Percentiles rank a stretch among this genome's conserved stretches.
These are phyloP conservation scores for Heteronetta atricapilla DNA, from an alignment of 2,113 vertebrate genomes.

Conservation along the genomic window DNA sequence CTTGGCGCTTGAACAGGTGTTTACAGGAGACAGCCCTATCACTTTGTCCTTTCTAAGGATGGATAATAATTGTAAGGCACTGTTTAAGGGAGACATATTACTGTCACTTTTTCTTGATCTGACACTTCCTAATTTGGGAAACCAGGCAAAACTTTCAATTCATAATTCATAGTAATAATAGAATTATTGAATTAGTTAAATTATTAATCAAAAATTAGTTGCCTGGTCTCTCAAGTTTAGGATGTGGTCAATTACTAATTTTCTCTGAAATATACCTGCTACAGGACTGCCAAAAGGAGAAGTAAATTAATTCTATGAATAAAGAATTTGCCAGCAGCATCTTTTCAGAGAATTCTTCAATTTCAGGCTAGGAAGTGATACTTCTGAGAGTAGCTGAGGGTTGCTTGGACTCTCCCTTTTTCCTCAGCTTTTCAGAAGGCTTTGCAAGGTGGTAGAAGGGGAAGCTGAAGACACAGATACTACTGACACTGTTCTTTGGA, in stretches of 20 bases:
- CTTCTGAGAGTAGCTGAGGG: not conserved
- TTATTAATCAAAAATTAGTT: not conserved
- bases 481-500: not conserved
- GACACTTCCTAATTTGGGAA: not conserved
- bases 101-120: not conserved
- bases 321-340: not conserved
- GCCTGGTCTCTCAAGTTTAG: not conserved
- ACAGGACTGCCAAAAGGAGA: not conserved
- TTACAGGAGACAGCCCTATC: not conserved
- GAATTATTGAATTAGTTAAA: not conserved
- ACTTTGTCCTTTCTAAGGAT: not conserved
- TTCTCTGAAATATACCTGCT: not conserved
- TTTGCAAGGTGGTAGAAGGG: not conserved
- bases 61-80: not conserved
- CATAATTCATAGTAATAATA: not conserved
- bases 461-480: not conserved
- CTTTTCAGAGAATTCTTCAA: not conserved
- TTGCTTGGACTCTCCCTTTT: not conserved
- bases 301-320: not conserved
- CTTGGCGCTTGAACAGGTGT: not conserved
- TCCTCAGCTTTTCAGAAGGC: not conserved
- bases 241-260: not conserved
- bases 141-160: not conserved
- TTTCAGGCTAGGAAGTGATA: not conserved
- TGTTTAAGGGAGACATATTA: not conserved